Percentiles rank a stretch among this genome's conserved stretches.
Conservation (phyloP, 2,113 vertebrate species). For the Coturnix japonica region DNA sequence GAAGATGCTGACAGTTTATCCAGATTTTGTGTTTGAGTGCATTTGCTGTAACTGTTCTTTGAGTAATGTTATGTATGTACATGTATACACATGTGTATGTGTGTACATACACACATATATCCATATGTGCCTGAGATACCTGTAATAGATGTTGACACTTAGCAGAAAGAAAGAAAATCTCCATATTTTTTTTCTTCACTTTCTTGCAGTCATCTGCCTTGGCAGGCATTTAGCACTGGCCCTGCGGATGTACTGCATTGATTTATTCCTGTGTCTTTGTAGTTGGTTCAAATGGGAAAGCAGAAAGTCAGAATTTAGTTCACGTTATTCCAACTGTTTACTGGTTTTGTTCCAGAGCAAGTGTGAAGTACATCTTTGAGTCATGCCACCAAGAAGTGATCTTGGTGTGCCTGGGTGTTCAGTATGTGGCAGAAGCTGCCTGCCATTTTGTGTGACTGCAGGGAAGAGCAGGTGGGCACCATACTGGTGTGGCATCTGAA, state of each 20-base stretch:
- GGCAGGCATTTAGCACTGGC: not conserved
- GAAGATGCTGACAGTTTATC: not conserved
- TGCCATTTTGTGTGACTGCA: accelerated
- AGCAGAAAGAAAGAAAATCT: not conserved
- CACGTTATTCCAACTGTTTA: not conserved
- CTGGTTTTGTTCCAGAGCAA: not conserved
- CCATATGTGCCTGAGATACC: not conserved
- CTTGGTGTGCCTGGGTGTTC: not conserved
- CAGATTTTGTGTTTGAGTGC: not conserved
- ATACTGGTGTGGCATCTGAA: not conserved
- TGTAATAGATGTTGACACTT: not conserved
- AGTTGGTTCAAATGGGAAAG: not conserved
- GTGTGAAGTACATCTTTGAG: not conserved
- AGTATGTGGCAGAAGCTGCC: not conserved
- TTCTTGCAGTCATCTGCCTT: not conserved
- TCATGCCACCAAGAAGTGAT: accelerated
- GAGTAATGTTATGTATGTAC: no score
- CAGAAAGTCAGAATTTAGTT: not conserved
- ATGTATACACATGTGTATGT: no score
- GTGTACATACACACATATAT: no score
- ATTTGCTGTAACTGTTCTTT: not conserved
- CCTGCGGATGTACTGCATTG: not conserved
- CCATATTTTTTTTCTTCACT: not conserved
- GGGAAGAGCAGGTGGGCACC: not conserved
- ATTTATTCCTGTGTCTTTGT: not conserved